phyloP scores from a whole-genome alignment of 2,113 vertebrate species.

The Ptyas mucosa region DNA sequence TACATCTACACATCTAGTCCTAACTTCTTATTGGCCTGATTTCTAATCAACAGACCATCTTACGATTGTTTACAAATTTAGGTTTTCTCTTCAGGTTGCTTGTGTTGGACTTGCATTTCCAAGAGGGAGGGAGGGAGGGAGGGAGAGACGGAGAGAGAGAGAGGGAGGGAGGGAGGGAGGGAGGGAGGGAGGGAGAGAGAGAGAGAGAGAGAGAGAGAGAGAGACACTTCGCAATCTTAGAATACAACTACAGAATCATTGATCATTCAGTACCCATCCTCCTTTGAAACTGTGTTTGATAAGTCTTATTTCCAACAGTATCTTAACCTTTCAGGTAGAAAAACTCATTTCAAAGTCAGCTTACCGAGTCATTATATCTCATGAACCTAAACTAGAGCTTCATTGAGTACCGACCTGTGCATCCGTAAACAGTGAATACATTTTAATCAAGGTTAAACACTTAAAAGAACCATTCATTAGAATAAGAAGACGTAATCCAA shows the following conservation, averaged over 20 bases:
- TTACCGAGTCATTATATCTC: accelerated
- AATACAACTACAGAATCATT: constrained; percentile 28
- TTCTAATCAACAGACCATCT: background rate
- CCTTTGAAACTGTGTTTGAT: constrained; percentile 43
- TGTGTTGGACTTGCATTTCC: constrained; percentile 47
- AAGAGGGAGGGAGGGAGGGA: constrained; percentile 21
- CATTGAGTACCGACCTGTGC: background rate
- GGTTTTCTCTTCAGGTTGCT: constrained; percentile 41
- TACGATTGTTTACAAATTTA: constrained; percentile 20
- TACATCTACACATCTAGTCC: background rate
- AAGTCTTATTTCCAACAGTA: constrained; percentile 10
- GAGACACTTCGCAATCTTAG: background rate
- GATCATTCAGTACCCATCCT: constrained; percentile 10
- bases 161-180: constrained; percentile 19
- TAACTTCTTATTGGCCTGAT: background rate
- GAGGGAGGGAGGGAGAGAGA: background rate
- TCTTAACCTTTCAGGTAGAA: constrained; percentile 10
- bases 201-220: constrained; percentile 1
- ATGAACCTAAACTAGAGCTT: accelerated
- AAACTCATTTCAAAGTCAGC: background rate
- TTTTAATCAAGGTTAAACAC: background rate
- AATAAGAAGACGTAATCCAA: background rate
- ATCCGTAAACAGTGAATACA: background rate
- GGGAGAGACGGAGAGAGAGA: background rate
- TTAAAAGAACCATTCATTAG: background rate